These are phyloP conservation scores for Grammomys dolichurus DNA, from an alignment of 2,113 vertebrate species.

Conservation along the genomic window DNA sequence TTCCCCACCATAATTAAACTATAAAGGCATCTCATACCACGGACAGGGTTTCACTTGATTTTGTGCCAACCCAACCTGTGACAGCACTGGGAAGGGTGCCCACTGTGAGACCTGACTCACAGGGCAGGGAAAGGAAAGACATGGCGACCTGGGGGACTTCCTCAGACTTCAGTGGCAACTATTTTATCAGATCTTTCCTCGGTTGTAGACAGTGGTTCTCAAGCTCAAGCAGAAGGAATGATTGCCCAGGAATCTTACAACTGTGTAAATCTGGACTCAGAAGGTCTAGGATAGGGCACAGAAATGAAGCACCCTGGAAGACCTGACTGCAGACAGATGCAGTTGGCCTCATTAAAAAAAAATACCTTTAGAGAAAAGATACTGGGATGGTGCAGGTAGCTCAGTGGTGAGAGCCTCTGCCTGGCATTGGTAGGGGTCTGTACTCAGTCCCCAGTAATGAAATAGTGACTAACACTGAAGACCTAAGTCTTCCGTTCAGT, in stretches of 20 bases:
- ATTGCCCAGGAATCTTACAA: not conserved
- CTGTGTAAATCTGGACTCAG: not conserved
- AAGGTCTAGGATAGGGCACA: not conserved
- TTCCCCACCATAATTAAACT: not conserved
- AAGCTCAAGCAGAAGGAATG: not conserved
- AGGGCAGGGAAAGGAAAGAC: not conserved
- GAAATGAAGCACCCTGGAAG: not conserved
- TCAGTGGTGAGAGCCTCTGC: not conserved
- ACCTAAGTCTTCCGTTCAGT: not conserved
- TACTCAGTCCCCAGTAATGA: not conserved
- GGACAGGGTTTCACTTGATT: not conserved
- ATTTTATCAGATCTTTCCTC: not conserved
- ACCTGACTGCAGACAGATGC: not conserved
- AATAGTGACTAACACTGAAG: constrained; percentile 15
- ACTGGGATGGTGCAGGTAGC: not conserved
- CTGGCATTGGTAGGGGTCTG: not conserved
- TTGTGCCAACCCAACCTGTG: not conserved
- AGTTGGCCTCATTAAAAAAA: not conserved
- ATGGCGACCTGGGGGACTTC: not conserved
- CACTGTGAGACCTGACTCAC: not conserved
- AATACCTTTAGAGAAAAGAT: not conserved
- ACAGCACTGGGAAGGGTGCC: not conserved
- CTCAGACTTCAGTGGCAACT: not conserved
- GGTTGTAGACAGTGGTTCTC: not conserved
- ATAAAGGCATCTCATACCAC: not conserved